phyloP scores from a whole-genome alignment of 1,140 invertebrate genomes.

The Colletes latitarsis region DNA sequence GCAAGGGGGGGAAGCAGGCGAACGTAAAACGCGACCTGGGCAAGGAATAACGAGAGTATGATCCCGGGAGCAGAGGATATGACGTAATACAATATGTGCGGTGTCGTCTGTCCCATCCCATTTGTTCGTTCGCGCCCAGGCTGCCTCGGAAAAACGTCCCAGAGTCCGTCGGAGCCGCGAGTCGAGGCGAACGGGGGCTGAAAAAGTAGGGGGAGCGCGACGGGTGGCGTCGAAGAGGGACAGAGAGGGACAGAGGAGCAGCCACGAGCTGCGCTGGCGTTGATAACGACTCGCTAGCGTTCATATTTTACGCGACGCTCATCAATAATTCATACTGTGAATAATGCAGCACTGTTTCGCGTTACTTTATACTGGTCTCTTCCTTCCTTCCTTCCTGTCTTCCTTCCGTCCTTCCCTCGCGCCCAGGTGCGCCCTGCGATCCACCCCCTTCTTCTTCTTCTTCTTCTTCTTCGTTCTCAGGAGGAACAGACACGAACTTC shows the following conservation, averaged over 20 bases:
- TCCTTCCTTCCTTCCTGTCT: conserved; percentile 40
- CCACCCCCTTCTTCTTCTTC: neutral
- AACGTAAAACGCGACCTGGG: conserved; percentile 38
- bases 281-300: conserved; percentile 78
- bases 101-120: conserved; percentile 71
- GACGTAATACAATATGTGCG: conserved; percentile 71
- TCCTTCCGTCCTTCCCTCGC: conserved; percentile 18
- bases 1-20: conserved; percentile 20
- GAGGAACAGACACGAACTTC: conserved; percentile 34
- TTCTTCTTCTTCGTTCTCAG: neutral
- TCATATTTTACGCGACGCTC: conserved; percentile 79
- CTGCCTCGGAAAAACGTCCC: conserved; percentile 38
- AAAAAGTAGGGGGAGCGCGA: conserved; percentile 17
- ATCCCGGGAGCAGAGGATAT: conserved; percentile 50
- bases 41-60: conserved; percentile 55
- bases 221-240: conserved; percentile 22
- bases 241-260: conserved; percentile 7
- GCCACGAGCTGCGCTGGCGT: conserved; percentile 73
- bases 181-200: neutral
- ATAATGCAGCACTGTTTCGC: conserved; percentile 79
- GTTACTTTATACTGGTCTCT: conserved; percentile 73
- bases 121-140: conserved; percentile 60
- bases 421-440: neutral
- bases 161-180: conserved; percentile 20
- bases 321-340: conserved; percentile 80